Evolutionary conservation across 2,113 vertebrate species (phyloP), one percentile per base, ranked within the genome.

Genomic region (Paraplagusia blochii): DNA sequence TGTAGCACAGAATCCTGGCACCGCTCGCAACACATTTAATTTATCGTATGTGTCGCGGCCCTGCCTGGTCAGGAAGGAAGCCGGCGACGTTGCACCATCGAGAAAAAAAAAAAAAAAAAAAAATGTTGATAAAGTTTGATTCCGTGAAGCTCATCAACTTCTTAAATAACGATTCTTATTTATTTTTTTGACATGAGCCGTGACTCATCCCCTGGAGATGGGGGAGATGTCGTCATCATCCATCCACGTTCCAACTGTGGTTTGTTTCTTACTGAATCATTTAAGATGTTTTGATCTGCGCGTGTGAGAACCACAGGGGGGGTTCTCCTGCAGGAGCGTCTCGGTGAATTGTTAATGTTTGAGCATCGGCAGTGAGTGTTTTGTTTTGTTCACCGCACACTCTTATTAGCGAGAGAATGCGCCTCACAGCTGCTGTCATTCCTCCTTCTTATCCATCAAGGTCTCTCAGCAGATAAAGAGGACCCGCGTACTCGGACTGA

Each of bases 341-440:
- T 17, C 3, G 47, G 65, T 63, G 56, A 74, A 79, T 18, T 65
- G 42, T 76, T 58, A 57, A 71, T 75, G 68, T 49, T 47, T 5
- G 0, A 16, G 38, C 66, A 63, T 22, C 35, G 46, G 13, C 16
- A 0, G 4, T 51, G 49, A 54, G 68, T 77, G 36, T 44, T 40
- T 72, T 64, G 46, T 48, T 82, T 63, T 57, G 52, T 64, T 66
- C 49, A 19, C 38, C 17, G 17, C 7, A 9, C 29, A 5, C 39
- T 51, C 45, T 16, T 61, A 65, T 51, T 44, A 43, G 44, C 13
- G 36, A 68, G 63, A 68, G 56, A 29, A 63, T 50, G 71, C 69
- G 51, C 11, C 71, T 44, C 36, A 17, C 70, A 65, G 73, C 67
- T 74, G 53, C 49, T 14, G 29, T 44, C 42, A 10, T 38, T 65